These are phyloP conservation scores for Lagria hirta DNA, from an alignment of 2,888 invertebrate genomes.

Conservation along the genomic window DNA sequence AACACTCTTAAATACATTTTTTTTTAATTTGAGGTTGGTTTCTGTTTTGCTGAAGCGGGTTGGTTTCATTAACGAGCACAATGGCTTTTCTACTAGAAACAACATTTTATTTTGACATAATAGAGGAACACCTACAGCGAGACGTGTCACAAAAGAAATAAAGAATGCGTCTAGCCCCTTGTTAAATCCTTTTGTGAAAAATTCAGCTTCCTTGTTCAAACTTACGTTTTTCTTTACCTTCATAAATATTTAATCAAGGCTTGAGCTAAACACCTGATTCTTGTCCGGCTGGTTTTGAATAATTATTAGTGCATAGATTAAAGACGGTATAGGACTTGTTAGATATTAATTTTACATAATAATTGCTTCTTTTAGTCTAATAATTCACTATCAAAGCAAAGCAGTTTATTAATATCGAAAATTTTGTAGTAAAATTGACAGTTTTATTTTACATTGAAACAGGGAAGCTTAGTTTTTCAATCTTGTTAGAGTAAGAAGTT, in stretches of 20 bases:
- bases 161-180: slow-evolving; percentile 19
- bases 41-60: too few relatives aligned
- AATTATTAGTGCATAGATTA: slow-evolving; percentile 3
- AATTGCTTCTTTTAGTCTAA: too few relatives aligned
- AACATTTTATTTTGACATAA: slow-evolving; percentile 11
- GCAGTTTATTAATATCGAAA: too few relatives aligned
- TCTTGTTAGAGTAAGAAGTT: too few relatives aligned
- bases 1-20: too few relatives aligned
- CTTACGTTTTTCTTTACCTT: slow-evolving; percentile 19
- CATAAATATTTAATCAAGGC: slow-evolving; percentile 23
- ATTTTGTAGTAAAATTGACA: too few relatives aligned
- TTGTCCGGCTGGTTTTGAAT: slow-evolving; percentile 10
- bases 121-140: slow-evolving; percentile 18
- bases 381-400: too few relatives aligned
- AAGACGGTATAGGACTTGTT: background rate
- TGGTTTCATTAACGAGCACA: too few relatives aligned
- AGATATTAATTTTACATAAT: too few relatives aligned
- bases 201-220: slow-evolving; percentile 21
- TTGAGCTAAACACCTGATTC: slow-evolving; percentile 11
- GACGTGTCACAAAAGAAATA: slow-evolving; percentile 11
- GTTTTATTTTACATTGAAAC: too few relatives aligned
- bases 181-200: slow-evolving; percentile 23
- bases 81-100: slow-evolving; percentile 11
- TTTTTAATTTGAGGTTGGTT: too few relatives aligned
- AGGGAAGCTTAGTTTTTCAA: too few relatives aligned